Percentiles rank a stretch among this genome's conserved stretches.
Evolutionary conservation across 2,113 vertebrate species (phyloP).

Genomic region (Thymallus thymallus): DNA sequence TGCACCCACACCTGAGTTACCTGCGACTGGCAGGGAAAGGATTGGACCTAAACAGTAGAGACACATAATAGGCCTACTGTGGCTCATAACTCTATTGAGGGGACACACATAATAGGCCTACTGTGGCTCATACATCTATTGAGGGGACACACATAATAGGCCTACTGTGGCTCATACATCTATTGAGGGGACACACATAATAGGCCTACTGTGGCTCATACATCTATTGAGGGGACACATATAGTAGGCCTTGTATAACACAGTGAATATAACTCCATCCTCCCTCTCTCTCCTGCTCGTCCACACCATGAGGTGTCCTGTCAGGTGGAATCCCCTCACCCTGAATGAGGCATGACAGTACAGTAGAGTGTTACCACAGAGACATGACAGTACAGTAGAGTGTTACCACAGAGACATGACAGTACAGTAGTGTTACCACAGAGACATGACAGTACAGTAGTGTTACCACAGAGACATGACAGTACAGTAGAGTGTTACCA

Average conservation of each 20-base stretch:
- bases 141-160: too few relatives aligned
- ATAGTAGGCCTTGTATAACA: not conserved
- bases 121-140: too few relatives aligned
- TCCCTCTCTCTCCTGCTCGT: too few relatives aligned
- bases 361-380: slow-evolving; percentile 16
- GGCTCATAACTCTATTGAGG: too few relatives aligned
- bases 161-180: too few relatives aligned
- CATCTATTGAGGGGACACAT: too few relatives aligned
- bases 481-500: slow-evolving; percentile 23
- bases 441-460: slow-evolving; percentile 36
- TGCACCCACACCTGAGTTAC: not conserved
- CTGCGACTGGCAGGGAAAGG: not conserved
- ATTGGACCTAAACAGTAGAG: not conserved
- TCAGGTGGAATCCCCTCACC: slow-evolving; percentile 41
- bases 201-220: not conserved
- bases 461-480: slow-evolving; percentile 16
- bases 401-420: slow-evolving; percentile 16
- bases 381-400: slow-evolving; percentile 30
- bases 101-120: too few relatives aligned
- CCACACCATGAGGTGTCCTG: slow-evolving; percentile 38
- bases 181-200: not conserved
- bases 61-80: not conserved
- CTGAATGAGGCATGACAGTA: slow-evolving; percentile 50
- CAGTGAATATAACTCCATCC: not conserved
- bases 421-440: slow-evolving; percentile 26